Percentiles rank a stretch among this genome's conserved stretches.
These are phyloP conservation scores for Butorides virescens DNA, from an alignment of 2,113 vertebrate species.

Conservation along the genomic window DNA sequence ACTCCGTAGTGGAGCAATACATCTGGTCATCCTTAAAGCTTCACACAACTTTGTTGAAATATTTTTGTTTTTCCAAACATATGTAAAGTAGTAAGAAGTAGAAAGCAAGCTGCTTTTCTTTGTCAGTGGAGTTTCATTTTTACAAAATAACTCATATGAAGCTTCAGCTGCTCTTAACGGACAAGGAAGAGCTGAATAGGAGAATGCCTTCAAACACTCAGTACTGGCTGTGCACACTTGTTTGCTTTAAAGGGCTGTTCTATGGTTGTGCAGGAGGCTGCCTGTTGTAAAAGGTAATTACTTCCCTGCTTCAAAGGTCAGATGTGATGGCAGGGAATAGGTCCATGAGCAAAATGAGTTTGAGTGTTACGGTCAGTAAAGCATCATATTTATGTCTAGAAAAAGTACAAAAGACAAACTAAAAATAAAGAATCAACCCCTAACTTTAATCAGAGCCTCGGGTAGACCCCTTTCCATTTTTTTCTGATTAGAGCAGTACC, in stretches of 20 bases:
- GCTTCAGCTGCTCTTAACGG: background rate
- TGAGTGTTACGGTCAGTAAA: background rate
- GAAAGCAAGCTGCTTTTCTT: background rate
- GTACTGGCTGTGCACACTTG: fast-evolving
- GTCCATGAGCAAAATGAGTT: background rate
- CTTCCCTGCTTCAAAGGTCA: slow-evolving; percentile 19
- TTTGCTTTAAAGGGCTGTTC: background rate
- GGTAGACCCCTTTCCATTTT: background rate
- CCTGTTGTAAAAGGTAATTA: background rate
- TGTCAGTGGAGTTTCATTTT: background rate
- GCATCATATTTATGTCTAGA: background rate
- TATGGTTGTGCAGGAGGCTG: background rate
- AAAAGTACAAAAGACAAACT: background rate
- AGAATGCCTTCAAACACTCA: background rate
- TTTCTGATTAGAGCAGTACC: background rate
- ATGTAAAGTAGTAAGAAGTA: background rate
- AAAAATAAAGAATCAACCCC: background rate
- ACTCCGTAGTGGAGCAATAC: background rate
- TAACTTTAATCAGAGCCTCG: background rate
- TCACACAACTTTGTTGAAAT: background rate
- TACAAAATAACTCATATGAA: background rate
- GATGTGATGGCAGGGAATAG: background rate
- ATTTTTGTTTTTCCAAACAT: background rate
- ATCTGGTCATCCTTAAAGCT: background rate
- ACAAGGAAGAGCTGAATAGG: background rate